phyloP scores from a whole-genome alignment of 2,888 invertebrate species.

The Gortyna flavago region DNA sequence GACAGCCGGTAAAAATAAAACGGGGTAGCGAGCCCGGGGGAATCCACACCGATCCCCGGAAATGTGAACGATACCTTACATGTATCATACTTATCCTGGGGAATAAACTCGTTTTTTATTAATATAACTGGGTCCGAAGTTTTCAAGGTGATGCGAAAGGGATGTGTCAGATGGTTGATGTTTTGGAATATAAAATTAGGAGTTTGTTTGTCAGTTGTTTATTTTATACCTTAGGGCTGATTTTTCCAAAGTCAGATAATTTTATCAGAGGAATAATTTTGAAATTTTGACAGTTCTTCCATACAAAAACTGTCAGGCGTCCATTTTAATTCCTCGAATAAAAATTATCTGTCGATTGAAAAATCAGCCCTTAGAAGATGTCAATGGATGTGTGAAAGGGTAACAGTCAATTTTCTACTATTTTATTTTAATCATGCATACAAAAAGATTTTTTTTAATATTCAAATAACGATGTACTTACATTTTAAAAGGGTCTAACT shows the following conservation, averaged over 20 bases:
- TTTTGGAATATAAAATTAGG: constrained; percentile 3
- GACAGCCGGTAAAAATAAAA: constrained; percentile 51
- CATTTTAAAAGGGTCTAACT: no score
- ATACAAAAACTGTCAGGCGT: neutral
- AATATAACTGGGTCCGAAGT: constrained; percentile 43
- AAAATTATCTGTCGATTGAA: no score
- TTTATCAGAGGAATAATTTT: neutral
- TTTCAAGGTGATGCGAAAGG: constrained; percentile 20
- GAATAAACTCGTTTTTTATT: constrained; percentile 57
- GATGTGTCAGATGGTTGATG: neutral
- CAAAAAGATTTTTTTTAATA: no score
- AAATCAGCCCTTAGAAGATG: no score
- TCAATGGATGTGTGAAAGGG: no score
- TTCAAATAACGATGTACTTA: neutral
- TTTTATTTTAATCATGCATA: no score
- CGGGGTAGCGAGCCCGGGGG: constrained; percentile 47
- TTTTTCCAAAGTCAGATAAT: neutral
- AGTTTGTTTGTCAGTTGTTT: neutral
- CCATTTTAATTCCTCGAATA: no score
- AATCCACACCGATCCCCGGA: constrained; percentile 39
- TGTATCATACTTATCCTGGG: constrained; percentile 46
- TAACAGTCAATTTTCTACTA: no score
- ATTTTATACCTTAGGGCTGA: neutral
- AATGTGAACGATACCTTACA: constrained; percentile 42
- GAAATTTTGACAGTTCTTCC: neutral